A percentile compares a stretch with the other conserved stretches of the same genome.
These are phyloP conservation scores for Chloropsis cyanopogon DNA, from an alignment of 2,113 vertebrate species.

Conservation along the genomic window DNA sequence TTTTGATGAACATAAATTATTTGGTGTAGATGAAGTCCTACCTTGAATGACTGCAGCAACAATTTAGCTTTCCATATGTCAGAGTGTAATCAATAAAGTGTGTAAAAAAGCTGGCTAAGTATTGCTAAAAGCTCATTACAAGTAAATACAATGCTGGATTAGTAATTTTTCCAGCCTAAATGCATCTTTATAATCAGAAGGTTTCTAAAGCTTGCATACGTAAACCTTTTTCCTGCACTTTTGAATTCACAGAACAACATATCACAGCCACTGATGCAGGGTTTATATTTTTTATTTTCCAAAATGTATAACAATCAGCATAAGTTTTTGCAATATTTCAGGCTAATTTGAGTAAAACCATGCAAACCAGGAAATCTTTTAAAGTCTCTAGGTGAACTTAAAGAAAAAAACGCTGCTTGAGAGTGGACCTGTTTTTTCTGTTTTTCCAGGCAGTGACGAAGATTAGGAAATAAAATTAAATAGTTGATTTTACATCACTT, in stretches of 20 bases:
- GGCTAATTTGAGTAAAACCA: not conserved
- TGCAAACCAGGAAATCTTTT: not conserved
- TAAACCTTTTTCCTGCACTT: not conserved
- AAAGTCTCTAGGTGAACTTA: not conserved
- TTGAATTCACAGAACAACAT: not conserved
- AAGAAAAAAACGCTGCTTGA: not conserved
- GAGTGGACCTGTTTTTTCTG: not conserved
- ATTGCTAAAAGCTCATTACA: not conserved
- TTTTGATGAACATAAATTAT: not conserved
- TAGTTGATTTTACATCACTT: not conserved
- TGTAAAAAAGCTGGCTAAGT: not conserved
- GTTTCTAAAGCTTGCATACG: not conserved
- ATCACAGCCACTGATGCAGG: not conserved
- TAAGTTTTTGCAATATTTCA: slow-evolving; percentile 15
- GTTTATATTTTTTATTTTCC: slow-evolving; percentile 53
- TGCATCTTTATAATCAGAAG: not conserved
- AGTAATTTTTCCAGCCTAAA: not conserved
- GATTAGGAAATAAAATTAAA: not conserved
- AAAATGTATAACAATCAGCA: slow-evolving; percentile 1
- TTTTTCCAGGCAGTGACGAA: not conserved
- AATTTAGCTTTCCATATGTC: not conserved
- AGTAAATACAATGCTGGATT: not conserved
- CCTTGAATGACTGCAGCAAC: not conserved
- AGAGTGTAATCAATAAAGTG: not conserved
- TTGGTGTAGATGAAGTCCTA: not conserved